Evolutionary conservation across 2,888 invertebrate species (phyloP).

Genomic region (Conomelus anceps): DNA sequence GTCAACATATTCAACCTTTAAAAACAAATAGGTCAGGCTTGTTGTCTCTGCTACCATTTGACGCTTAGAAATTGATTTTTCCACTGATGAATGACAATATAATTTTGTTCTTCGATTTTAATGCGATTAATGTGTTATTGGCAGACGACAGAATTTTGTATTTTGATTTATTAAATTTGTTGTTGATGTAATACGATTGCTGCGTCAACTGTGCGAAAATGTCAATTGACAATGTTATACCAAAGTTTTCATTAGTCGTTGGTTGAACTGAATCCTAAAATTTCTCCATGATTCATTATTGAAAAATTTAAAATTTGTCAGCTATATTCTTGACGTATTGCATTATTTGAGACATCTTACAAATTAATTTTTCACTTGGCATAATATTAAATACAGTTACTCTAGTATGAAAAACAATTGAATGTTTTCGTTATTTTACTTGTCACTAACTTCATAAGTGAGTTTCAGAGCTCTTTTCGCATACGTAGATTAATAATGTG

Average conservation of each 20-base stretch:
- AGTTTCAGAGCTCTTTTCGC: no score
- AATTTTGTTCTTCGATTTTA: not conserved
- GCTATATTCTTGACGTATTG: not conserved
- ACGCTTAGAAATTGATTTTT: not conserved
- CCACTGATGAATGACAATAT: not conserved
- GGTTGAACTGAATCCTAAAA: not conserved
- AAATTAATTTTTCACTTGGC: no score
- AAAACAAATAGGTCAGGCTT: not conserved
- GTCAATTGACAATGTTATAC: not conserved
- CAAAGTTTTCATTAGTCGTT: not conserved
- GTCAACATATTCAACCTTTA: no score
- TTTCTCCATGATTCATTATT: not conserved
- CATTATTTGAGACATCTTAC: no score
- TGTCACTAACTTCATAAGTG: no score
- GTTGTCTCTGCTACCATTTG: not conserved
- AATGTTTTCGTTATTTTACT: no score
- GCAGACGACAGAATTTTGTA: not conserved
- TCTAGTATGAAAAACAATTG: no score
- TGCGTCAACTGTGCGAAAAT: not conserved
- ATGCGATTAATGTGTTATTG: not conserved
- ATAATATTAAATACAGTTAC: no score
- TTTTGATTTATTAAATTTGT: not conserved
- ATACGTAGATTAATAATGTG: no score
- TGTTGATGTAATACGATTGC: not conserved
- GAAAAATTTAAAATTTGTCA: not conserved